These are phyloP conservation scores for Acholoe squamosa DNA, from an alignment of 2,888 invertebrate genomes.

Conservation along the genomic window DNA sequence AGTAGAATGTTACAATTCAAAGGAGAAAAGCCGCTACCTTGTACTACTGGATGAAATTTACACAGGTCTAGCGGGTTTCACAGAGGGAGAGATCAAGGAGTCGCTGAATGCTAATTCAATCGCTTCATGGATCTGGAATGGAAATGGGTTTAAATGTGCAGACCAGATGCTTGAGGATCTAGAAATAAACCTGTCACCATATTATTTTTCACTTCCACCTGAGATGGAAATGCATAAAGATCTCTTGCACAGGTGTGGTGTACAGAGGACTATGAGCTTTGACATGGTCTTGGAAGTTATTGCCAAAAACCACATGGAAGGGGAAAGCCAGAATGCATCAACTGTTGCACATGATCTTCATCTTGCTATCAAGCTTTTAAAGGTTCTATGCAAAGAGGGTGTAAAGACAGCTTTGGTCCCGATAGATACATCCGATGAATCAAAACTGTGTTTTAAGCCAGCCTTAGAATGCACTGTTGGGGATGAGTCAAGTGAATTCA, in stretches of 20 bases:
- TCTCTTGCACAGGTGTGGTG: conserved; percentile 67
- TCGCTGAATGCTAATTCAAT: conserved; percentile 1
- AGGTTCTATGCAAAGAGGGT: neutral
- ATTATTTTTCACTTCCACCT: neutral
- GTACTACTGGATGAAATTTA: conserved; percentile 67
- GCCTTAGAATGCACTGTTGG: conserved; percentile 72
- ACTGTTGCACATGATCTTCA: neutral
- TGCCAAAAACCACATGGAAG: conserved; percentile 56
- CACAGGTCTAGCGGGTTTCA: conserved; percentile 59
- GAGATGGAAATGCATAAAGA: conserved; percentile 68
- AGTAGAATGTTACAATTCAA: conserved; percentile 64
- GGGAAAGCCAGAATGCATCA: conserved; percentile 63
- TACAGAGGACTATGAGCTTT: conserved; percentile 69
- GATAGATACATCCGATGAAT: neutral
- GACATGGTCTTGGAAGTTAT: conserved; percentile 58
- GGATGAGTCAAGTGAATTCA: conserved; percentile 69
- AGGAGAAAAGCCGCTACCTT: conserved; percentile 68
- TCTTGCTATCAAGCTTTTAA: neutral
- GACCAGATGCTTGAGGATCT: conserved; percentile 65
- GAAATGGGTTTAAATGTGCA: conserved; percentile 71
- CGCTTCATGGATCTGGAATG: conserved; percentile 73
- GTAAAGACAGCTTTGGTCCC: neutral
- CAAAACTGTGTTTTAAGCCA: conserved; percentile 66
- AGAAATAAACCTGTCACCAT: conserved; percentile 23
- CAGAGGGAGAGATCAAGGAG: conserved; percentile 57